Evolutionary conservation across 2,888 invertebrate genomes (phyloP).

Genomic region (Imbricaverruca yamaguchii): DNA sequence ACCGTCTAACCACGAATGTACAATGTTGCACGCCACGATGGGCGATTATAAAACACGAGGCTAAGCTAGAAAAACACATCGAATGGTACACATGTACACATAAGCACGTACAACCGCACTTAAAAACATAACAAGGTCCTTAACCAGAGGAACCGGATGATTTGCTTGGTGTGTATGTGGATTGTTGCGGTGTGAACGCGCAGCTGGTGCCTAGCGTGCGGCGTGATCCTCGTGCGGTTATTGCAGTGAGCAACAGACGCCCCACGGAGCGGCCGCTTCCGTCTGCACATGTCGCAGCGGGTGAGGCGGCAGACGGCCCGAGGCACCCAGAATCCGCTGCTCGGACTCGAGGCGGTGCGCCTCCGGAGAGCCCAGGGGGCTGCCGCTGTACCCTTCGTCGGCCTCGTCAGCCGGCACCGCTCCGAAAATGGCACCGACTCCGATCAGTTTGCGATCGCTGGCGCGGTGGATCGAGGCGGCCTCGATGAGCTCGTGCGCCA

Average conservation of each 20-base stretch:
- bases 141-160: neutral
- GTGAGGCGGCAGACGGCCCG: neutral
- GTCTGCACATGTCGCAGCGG: neutral
- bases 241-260: conserved; percentile 15
- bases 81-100: conserved; percentile 11
- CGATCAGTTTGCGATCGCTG: conserved; percentile 8
- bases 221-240: conserved; percentile 12
- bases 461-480: neutral
- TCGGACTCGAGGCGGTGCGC: neutral
- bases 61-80: conserved; percentile 18
- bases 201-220: neutral
- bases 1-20: neutral
- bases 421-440: neutral
- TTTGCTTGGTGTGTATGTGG: neutral
- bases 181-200: neutral
- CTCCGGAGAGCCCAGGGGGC: neutral
- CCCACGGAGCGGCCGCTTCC: neutral
- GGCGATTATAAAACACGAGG: conserved; percentile 19
- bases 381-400: conserved; percentile 10
- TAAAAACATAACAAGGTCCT: conserved; percentile 12
- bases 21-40: neutral
- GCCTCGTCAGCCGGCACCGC: neutral
- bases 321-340: no score
- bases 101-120: conserved; percentile 16
- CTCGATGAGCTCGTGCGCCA: neutral